Evolutionary conservation across 2,113 vertebrate genomes (phyloP).

Genomic region (Galemys pyrenaicus): DNA sequence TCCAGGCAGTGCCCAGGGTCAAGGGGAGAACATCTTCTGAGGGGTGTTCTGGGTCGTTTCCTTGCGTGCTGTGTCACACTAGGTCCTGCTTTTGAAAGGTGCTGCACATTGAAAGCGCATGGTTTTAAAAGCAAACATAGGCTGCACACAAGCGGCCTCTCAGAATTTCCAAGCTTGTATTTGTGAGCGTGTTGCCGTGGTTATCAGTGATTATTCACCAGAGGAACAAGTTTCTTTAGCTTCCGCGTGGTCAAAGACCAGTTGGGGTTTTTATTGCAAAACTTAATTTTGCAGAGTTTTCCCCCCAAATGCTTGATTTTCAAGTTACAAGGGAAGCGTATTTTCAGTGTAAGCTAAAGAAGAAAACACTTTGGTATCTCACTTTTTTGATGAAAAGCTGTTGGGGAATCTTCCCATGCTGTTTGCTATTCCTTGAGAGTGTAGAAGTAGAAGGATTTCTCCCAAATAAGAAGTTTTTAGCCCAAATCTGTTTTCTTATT

Average conservation of each 20-base stretch:
- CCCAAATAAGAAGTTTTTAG: fast-evolving
- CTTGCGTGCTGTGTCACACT: no score
- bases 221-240: not conserved
- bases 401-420: fast-evolving
- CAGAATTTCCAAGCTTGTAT: not conserved
- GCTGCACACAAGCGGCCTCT: not conserved
- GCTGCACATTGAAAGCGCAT: not conserved
- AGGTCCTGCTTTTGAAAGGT: no score
- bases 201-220: not conserved
- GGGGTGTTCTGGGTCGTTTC: no score
- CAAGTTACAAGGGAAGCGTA: no score
- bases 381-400: fast-evolving
- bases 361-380: not conserved
- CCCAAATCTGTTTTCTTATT: no score
- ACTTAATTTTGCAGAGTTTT: not conserved
- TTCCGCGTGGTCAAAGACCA: not conserved
- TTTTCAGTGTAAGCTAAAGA: no score
- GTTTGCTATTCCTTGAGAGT: fast-evolving
- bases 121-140: not conserved
- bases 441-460: fast-evolving
- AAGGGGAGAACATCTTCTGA: not conserved
- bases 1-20: no score
- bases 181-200: not conserved
- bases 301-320: no score
- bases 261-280: not conserved